phyloP scores from a whole-genome alignment of 2,888 invertebrate species.

The Scotopteryx bipunctaria region DNA sequence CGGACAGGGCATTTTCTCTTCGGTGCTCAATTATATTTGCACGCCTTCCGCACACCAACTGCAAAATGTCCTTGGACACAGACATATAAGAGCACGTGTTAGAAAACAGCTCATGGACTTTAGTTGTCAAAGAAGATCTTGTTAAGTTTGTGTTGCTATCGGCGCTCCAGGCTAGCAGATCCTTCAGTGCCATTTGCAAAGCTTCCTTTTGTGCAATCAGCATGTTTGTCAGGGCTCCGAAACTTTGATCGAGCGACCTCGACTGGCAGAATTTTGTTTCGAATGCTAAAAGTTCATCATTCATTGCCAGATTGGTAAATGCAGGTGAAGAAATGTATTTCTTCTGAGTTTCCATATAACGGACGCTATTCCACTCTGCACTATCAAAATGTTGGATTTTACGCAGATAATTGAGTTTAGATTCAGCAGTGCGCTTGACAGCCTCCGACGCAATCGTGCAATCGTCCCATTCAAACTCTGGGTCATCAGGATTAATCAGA shows the following conservation, averaged over 20 bases:
- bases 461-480: neutral
- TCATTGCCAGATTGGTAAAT: neutral
- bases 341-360: neutral
- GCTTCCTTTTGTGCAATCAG: neutral
- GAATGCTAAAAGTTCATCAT: neutral
- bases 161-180: neutral
- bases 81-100: neutral
- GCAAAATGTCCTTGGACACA: conserved; percentile 3
- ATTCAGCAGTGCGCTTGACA: neutral
- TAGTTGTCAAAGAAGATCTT: neutral
- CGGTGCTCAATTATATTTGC: conserved; percentile 1
- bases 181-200: neutral
- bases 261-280: neutral
- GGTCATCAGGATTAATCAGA: neutral
- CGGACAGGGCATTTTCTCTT: neutral
- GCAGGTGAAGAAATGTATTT: neutral
- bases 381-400: conserved; percentile 1
- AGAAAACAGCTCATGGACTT: neutral
- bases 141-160: neutral
- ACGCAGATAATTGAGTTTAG: neutral
- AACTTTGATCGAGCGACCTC: neutral
- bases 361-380: conserved; percentile 1
- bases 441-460: neutral
- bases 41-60: neutral
- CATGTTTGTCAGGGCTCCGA: conserved; percentile 2